phyloP scores from a whole-genome alignment of 2,888 invertebrate species.

The Slavum lentiscoides region DNA sequence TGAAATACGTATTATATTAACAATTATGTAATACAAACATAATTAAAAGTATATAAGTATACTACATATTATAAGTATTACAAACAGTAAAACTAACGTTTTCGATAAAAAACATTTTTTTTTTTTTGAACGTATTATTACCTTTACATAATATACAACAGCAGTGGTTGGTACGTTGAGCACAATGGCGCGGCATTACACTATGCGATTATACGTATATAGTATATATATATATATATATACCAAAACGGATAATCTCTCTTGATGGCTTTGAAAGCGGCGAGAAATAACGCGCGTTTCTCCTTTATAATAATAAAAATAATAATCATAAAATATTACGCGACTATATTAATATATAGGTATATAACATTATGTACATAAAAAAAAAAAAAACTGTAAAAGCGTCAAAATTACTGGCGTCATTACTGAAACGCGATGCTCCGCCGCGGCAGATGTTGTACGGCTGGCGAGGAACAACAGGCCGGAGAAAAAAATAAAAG shows the following conservation, averaged over 20 bases:
- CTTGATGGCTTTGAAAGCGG: background rate
- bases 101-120: background rate
- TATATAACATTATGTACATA: background rate
- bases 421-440: background rate
- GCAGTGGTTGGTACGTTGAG: background rate
- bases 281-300: conserved; percentile 3
- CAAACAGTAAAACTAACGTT: background rate
- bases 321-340: conserved; percentile 15
- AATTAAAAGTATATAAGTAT: background rate
- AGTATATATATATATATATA: background rate
- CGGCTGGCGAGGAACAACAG: too few species aligned
- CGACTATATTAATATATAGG: background rate
- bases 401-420: background rate
- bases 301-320: conserved; percentile 2
- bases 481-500: background rate
- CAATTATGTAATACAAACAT: background rate
- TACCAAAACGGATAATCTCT: background rate
- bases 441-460: background rate
- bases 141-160: too few species aligned
- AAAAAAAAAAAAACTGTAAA: background rate
- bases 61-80: too few species aligned
- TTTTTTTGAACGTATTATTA: background rate
- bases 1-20: background rate
- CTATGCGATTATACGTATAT: too few species aligned
- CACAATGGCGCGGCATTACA: background rate